A percentile compares a stretch with the other conserved stretches of the same genome.
Evolutionary conservation across 2,888 invertebrate species (phyloP).

Genomic region (Pristionchus fissidentatus): DNA sequence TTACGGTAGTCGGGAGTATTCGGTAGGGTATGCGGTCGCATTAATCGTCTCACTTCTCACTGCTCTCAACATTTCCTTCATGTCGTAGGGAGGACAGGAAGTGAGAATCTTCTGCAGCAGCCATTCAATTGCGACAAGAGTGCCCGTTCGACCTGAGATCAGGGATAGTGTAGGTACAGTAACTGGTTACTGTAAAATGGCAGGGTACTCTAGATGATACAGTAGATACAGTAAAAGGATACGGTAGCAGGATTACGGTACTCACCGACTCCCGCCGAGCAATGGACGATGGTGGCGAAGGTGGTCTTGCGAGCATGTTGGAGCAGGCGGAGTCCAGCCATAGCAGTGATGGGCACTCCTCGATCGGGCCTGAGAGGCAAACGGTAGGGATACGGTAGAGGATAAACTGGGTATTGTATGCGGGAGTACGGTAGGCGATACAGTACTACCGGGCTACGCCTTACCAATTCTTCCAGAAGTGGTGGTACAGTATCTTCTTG

Average conservation of each 20-base stretch:
- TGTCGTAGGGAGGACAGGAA: background rate
- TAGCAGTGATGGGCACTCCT: background rate
- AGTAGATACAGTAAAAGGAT: background rate
- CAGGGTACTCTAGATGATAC: background rate
- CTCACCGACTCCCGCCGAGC: conserved; percentile 30
- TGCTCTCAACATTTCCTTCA: background rate
- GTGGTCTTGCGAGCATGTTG: background rate
- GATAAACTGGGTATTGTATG: no score
- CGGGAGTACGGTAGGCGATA: background rate
- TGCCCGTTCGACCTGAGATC: conserved; percentile 5
- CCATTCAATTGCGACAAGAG: conserved; percentile 12
- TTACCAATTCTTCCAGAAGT: conserved; percentile 18
- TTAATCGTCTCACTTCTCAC: background rate
- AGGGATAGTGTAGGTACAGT: background rate
- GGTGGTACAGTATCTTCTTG: background rate
- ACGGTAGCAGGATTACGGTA: background rate
- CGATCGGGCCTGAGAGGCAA: conserved; percentile 2
- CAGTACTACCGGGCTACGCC: background rate
- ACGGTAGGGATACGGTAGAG: conserved; percentile 1
- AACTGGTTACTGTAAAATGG: background rate
- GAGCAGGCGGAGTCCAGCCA: background rate
- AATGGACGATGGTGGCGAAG: background rate
- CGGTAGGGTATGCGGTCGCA: background rate
- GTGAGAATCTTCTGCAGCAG: conserved; percentile 26
- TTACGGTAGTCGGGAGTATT: background rate